Percentiles rank a stretch among this genome's conserved stretches.
Conservation (phyloP, 2,797 vertebrate species). For the Leucoraja ocellata region DNA sequence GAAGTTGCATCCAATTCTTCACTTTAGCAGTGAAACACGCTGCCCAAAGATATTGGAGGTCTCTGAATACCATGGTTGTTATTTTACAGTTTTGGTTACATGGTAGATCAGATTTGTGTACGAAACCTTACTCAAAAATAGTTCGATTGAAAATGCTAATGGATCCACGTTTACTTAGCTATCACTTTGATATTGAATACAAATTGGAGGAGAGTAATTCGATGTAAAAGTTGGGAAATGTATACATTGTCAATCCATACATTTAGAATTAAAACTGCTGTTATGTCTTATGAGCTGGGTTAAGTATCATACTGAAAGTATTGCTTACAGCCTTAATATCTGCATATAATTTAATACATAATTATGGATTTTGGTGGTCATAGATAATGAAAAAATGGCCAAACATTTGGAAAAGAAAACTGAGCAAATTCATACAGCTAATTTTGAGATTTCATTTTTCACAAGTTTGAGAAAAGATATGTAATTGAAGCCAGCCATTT, state of each 20-base stretch:
- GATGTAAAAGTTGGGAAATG: neutral
- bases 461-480: neutral
- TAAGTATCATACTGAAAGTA: neutral
- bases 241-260: neutral
- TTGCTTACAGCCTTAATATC: neutral
- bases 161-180: neutral
- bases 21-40: neutral
- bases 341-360: neutral
- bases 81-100: neutral
- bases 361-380: neutral
- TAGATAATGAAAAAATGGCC: neutral
- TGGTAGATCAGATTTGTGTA: neutral
- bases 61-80: neutral
- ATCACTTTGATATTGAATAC: neutral
- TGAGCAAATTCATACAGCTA: neutral
- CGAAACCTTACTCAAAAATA: neutral
- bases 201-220: neutral
- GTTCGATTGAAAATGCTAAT: neutral
- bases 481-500: neutral
- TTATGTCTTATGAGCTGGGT: neutral
- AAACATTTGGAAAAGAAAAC: neutral
- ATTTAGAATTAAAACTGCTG: neutral
- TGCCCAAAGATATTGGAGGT: neutral
- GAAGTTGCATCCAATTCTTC: neutral
- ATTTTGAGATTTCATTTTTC: slow-evolving; percentile 1